phyloP scores from a whole-genome alignment of 2,797 vertebrate genomes.

The Spinus olivaceus region DNA sequence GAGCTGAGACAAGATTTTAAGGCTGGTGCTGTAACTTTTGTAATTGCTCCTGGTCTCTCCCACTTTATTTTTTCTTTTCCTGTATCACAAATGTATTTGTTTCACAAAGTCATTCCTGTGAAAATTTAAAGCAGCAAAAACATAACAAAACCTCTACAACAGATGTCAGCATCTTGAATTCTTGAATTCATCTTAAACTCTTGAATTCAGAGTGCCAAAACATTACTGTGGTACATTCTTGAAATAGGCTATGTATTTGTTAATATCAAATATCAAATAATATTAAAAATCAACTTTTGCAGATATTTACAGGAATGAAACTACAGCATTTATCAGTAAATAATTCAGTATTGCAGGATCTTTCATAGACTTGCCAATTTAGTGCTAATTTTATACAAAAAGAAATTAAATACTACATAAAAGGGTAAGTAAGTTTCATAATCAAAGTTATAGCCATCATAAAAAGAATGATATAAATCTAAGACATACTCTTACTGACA shows the following conservation, averaged over 20 bases:
- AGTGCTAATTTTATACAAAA: slow-evolving; percentile 19
- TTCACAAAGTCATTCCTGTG: not conserved
- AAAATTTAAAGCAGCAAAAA: not conserved
- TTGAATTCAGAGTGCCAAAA: not conserved
- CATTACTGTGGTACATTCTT: not conserved
- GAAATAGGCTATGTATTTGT: not conserved
- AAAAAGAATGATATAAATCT: slow-evolving; percentile 6
- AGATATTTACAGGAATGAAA: not conserved
- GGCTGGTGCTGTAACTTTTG: not conserved
- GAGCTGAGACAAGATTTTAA: not conserved
- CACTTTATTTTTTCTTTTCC: not conserved
- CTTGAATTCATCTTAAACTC: too few species aligned
- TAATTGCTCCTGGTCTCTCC: not conserved
- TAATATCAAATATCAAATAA: not conserved
- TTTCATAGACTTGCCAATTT: not conserved
- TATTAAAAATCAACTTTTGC: not conserved
- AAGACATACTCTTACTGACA: not conserved
- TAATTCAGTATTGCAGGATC: not conserved
- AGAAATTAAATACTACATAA: slow-evolving; percentile 26
- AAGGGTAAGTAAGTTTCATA: slow-evolving; percentile 36
- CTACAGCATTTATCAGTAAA: not conserved
- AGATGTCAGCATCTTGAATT: not conserved
- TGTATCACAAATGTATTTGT: not conserved
- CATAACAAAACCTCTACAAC: not conserved
- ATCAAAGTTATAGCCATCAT: not conserved